Evolutionary conservation across 2,113 vertebrate genomes (phyloP), one percentile per base, ranked within the genome.

Genomic region (Xiphorhynchus elegans): DNA sequence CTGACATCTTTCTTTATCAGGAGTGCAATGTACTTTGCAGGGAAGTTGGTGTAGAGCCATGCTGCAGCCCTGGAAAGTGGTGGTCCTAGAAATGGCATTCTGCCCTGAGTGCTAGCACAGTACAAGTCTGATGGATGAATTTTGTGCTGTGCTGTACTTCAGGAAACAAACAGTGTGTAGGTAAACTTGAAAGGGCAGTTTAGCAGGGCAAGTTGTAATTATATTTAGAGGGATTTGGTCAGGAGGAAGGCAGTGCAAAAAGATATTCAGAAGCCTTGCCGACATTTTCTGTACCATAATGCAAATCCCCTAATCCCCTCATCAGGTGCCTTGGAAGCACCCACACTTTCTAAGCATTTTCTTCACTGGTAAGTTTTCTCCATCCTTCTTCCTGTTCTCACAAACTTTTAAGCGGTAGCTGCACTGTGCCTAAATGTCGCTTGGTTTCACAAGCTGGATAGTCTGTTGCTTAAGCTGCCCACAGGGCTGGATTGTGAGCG

Each of bases 51-150:
- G 50, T 42, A 39, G 21, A 70, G 31, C 47, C 10, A 3, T 11
- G 31, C 40, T 76, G 75, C 58, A 52, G 37, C 37, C 37, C 37
- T 37, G 33, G 44, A 59, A 74, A 7, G 40, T 26, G 76, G 21
- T 66, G 73, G 21, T 69, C 28, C 73, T 33, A 29, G 39, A 17
- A 67, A 44, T 7, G 70, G 18, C 47, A 33, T 59, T 89, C 17
- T 84, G 33, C 35, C 19, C 14, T 1, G 11, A 35, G 17, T 9
- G 33, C 42, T 39, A 44, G 55, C 47, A 12, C n/a, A 16, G 60
- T 46, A 25, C 0, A 3, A 53, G 15, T 33, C 39, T 59, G 55
- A 53, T 0, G 0, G 52, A 50, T 37, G 3, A 49, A 42, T 84
- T 60, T 37, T 8, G 3, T 50, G 16, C 52, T 73, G 21, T 59